Evolutionary conservation across 2,797 vertebrate species (phyloP), one percentile per base, ranked within the genome.

Genomic region (Platyrinchus mystaceus): DNA sequence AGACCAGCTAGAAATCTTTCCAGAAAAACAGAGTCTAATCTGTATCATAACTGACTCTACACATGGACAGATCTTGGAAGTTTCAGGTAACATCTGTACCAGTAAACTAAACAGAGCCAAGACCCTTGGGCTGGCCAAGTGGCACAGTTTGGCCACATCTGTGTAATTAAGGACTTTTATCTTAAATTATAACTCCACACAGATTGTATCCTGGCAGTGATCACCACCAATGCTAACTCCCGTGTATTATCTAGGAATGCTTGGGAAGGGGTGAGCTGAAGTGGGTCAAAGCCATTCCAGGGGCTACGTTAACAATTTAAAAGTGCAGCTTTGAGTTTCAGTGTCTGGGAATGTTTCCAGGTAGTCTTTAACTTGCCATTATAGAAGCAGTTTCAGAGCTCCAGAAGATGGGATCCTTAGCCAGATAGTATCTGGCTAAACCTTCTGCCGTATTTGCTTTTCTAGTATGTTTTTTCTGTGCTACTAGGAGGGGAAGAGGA

Each of bases 261-360:
- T 60, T 78, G 55, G 62, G 46, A 84, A 37, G 22, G 69, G 56
- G 52, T 46, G 77, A 77, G 73, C 52, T 86, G 66, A 37, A 94
- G 44, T 44, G 66, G 70, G 91, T 78, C 87, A 93, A 88, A 90
- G n/a, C 37, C 71, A 63, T 81, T 86, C 52, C 69, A 75, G 69
- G 52, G 79, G 22, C 83, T 83, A 34, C 73, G 44, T 43, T 90
- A 69, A 76, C 47, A 77, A 46, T 73, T 91, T 77, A 50, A 73
- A 16, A 74, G 69, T 70, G n/a, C n/a, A 75, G 26, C 26, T 63
- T 59, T 74, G 62, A 49, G 27, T 94, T 95, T 93, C 89, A 46
- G 22, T 41, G 44, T 70, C 81, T 89, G 87, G 93, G 84, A 94
- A 78, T 49, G 68, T 47, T 92, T 95, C 91, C 84, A 93, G 56